Conservation (phyloP, 1,140 invertebrate species). For the Muscidifurax raptorellus region DNA sequence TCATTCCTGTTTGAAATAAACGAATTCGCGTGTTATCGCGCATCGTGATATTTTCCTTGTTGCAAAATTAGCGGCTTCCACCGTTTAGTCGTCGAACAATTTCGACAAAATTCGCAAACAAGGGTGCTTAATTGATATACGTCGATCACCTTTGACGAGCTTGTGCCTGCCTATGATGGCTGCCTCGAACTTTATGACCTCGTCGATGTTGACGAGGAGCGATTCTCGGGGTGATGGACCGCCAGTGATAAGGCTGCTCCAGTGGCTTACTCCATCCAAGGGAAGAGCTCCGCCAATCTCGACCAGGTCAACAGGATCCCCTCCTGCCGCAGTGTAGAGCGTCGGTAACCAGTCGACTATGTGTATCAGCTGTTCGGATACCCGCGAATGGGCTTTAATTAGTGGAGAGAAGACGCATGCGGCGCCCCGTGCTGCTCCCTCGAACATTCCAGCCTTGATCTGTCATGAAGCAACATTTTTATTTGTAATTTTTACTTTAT, state of each 20-base stretch:
- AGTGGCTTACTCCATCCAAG: conserved; percentile 75
- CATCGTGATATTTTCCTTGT: too few species aligned
- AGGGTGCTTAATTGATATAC: not conserved
- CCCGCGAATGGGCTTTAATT: conserved; percentile 72
- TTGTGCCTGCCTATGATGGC: conserved; percentile 63
- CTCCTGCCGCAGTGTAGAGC: conserved; percentile 76
- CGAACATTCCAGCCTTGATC: conserved; percentile 75
- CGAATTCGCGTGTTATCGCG: too few species aligned
- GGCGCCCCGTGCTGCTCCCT: conserved; percentile 81
- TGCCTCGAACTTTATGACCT: conserved; percentile 48
- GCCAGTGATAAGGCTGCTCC: conserved; percentile 65
- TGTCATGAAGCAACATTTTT: conserved; percentile 52
- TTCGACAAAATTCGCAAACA: too few species aligned
- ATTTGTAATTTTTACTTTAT: not conserved
- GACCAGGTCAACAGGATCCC: conserved; percentile 57
- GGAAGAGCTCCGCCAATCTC: not conserved
- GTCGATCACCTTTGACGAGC: conserved; percentile 62
- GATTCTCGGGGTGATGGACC: conserved; percentile 30
- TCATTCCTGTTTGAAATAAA: too few species aligned
- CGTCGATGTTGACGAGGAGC: conserved; percentile 66
- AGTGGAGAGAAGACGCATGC: conserved; percentile 78
- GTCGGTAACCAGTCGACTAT: conserved; percentile 87
- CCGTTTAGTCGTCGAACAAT: too few species aligned
- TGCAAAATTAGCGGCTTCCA: too few species aligned
- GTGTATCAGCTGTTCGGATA: conserved; percentile 80